A percentile compares a stretch with the other conserved stretches of the same genome.
Conservation (phyloP, 2,113 vertebrate species). For the Egretta garzetta region DNA sequence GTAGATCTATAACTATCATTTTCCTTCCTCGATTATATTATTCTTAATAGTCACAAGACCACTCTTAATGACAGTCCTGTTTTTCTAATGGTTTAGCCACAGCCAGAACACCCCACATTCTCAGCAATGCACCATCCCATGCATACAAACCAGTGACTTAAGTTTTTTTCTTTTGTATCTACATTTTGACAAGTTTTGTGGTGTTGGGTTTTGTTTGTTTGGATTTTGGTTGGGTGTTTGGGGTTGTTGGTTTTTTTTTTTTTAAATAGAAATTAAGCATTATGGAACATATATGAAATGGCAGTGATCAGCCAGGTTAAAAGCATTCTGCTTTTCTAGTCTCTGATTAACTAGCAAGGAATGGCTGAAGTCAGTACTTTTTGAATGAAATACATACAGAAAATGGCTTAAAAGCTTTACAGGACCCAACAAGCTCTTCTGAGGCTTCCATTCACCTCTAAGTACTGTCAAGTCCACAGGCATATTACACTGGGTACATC, state of each 20-base stretch:
- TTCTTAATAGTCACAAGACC: background rate
- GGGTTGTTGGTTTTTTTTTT: too few relatives aligned
- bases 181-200: background rate
- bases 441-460: background rate
- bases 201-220: background rate
- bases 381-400: background rate
- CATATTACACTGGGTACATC: background rate
- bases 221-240: background rate
- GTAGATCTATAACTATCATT: background rate
- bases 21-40: background rate
- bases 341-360: slow-evolving; percentile 2
- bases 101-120: background rate
- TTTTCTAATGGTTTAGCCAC: background rate
- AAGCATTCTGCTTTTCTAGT: slow-evolving; percentile 14
- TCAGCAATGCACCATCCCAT: background rate
- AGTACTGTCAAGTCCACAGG: background rate
- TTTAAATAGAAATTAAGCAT: slow-evolving; percentile 18
- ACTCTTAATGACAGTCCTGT: background rate
- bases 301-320: background rate
- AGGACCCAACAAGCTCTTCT: background rate
- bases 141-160: background rate
- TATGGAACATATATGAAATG: background rate
- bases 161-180: background rate
- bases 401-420: background rate
- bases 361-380: background rate